Base-by-base conservation (phyloP, 35 echinoderm and acorn worm genomes). In the Holothuria glaberrima region DNA sequence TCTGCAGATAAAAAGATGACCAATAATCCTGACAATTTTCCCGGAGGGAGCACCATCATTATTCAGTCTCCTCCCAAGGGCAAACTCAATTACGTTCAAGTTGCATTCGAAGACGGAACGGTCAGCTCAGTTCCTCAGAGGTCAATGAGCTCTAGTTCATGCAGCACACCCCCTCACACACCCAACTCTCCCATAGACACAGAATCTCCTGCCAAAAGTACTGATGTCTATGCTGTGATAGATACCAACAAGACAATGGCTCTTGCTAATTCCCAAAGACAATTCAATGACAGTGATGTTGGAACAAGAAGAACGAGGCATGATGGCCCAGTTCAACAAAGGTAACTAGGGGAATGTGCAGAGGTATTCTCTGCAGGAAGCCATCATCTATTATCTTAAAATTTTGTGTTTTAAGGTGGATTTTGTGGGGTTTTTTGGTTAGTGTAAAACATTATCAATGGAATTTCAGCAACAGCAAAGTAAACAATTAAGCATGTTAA, bases 241-340 rank as follows among this genome's bases (percentile, higher is more conserved):
- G 96, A 98, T 87, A 88, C 92, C 32, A 91, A 98, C 50, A 90
- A 90, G 87, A 98, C 96, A 25, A 86, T 87, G 30, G 96, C 96
- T 28, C 64, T 98, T n/a, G 91, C 93, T 0, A 98, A 90, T 30
- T 87, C 96, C 1, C 93, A 98, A 66, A 46, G 93, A 60, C 91
- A 97, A 41, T 81, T 97, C 22, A 80, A 87, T 57, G 92, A 94
- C 54, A 87, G 82, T 22, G 80, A 90, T 33, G 28, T 86, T 31
- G 45, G 73, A 62, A 58, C 68, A 0, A 84, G 90, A n/a, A 58
- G 80, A 44, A 92, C 90, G 21, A 33, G 90, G 31, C 90, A 92
- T 64, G 80, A 92, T 66, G 83, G 59, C 20, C 83, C 34, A 2
- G 59, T 68, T 13, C 58, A 86, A 29, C 32, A 59, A 19, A 86